phyloP scores from a whole-genome alignment of 2,113 vertebrate species.

The Vidua chalybeata region DNA sequence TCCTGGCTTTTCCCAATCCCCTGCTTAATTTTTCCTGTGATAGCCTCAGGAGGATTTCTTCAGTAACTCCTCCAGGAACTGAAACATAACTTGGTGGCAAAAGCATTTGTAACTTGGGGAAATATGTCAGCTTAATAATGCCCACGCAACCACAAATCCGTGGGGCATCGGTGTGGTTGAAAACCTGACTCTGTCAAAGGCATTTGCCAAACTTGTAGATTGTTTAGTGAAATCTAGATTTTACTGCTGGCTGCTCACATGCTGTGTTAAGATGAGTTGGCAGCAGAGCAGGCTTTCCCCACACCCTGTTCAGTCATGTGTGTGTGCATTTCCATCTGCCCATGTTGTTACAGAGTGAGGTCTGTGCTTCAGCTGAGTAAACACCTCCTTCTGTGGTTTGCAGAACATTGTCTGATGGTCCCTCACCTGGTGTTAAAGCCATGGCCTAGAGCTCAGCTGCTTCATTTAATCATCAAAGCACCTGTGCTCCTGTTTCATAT shows the following conservation, averaged over 20 bases:
- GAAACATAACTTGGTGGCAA: background rate
- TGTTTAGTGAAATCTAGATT: background rate
- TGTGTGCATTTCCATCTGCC: background rate
- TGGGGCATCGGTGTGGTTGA: background rate
- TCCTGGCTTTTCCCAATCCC: background rate
- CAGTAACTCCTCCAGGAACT: background rate
- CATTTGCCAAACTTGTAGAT: background rate
- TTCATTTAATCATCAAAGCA: background rate
- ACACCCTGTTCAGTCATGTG: background rate
- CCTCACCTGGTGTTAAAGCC: background rate
- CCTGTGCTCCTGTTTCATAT: background rate
- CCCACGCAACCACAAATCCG: fast-evolving
- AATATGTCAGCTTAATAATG: background rate
- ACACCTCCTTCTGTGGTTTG: background rate
- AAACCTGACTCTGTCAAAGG: background rate
- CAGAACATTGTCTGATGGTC: background rate
- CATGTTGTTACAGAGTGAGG: fast-evolving
- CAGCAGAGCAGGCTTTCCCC: background rate
- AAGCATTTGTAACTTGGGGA: background rate
- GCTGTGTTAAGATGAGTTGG: background rate
- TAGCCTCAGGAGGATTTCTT: background rate
- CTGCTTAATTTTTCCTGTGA: background rate
- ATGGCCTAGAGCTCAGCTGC: background rate
- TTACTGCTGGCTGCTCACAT: background rate
- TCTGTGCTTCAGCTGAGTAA: background rate